Percentiles rank a stretch among this genome's conserved stretches.
phyloP scores from a whole-genome alignment of 2,113 vertebrate genomes.

The Nibea coibor region DNA sequence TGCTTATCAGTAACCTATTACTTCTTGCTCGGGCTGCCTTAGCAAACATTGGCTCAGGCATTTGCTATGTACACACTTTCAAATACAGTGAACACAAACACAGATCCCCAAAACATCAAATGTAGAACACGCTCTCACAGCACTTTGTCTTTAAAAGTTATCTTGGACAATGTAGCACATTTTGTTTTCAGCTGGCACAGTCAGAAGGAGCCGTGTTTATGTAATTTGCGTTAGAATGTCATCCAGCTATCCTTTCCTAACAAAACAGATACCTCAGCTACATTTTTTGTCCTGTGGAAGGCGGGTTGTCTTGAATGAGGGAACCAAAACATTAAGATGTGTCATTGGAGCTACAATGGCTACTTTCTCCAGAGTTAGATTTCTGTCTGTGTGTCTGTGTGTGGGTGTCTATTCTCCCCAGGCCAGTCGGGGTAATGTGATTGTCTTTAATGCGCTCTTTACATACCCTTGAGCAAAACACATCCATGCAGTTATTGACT shows the following conservation, averaged over 20 bases:
- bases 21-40: conserved; percentile 58
- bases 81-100: conserved; percentile 56
- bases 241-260: conserved; percentile 18
- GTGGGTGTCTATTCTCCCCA: conserved; percentile 56
- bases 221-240: conserved; percentile 13
- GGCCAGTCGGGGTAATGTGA: conserved; percentile 66
- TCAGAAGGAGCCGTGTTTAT: conserved; percentile 19
- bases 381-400: conserved; percentile 36
- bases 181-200: conserved; percentile 18
- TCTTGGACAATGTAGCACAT: conserved; percentile 4
- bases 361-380: conserved; percentile 51
- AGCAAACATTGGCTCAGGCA: conserved; percentile 62
- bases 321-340: conserved; percentile 31
- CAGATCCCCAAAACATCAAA: conserved; percentile 37
- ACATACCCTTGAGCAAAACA: conserved; percentile 72
- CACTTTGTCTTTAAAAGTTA: conserved; percentile 38
- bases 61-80: conserved; percentile 58
- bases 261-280: conserved; percentile 44
- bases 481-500: conserved; percentile 60
- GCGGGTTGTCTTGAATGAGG: conserved; percentile 46
- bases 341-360: conserved; percentile 63
- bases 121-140: neutral
- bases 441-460: conserved; percentile 71
- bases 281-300: conserved; percentile 16
- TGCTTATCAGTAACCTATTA: conserved; percentile 80